phyloP scores from a whole-genome alignment of 2,888 invertebrate species.

The Caenorhabditis wallacei region DNA sequence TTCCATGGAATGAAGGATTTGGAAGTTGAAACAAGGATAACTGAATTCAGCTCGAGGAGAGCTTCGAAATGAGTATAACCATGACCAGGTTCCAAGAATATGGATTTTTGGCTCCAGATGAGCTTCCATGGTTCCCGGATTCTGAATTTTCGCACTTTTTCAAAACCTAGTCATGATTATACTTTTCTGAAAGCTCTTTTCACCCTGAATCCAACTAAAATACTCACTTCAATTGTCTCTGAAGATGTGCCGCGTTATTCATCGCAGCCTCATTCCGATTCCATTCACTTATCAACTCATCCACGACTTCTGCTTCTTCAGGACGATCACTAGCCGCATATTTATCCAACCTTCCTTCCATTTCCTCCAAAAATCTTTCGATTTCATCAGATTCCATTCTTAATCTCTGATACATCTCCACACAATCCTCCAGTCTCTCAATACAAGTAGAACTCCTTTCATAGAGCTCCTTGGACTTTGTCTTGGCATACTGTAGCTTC shows the following conservation, averaged over 20 bases:
- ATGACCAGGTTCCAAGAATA: too few species aligned
- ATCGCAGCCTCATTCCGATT: slow-evolving; percentile 72
- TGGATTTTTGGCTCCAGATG: too few species aligned
- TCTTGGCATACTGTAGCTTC: slow-evolving; percentile 64
- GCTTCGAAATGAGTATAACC: too few species aligned
- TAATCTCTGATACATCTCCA: slow-evolving; percentile 63
- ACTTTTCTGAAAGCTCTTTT: too few species aligned
- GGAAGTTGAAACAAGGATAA: too few species aligned
- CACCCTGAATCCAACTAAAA: background rate
- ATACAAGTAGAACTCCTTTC: slow-evolving; percentile 71
- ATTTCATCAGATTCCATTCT: slow-evolving; percentile 60
- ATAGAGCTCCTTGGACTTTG: slow-evolving; percentile 66
- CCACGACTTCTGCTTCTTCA: slow-evolving; percentile 64
- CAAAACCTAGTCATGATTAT: too few species aligned
- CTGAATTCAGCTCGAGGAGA: too few species aligned
- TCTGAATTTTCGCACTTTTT: too few species aligned
- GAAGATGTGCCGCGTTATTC: slow-evolving; percentile 66
- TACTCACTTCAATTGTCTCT: slow-evolving; percentile 67
- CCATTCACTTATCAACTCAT: slow-evolving; percentile 71
- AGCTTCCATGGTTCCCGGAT: too few species aligned
- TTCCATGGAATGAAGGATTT: too few species aligned
- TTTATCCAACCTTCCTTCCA: slow-evolving; percentile 67
- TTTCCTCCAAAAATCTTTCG: slow-evolving; percentile 67
- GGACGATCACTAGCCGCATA: slow-evolving; percentile 64
- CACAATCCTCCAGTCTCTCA: slow-evolving; percentile 78